These are phyloP conservation scores for Herminia tarsipennalis DNA, from an alignment of 2,888 invertebrate genomes.

Conservation along the genomic window DNA sequence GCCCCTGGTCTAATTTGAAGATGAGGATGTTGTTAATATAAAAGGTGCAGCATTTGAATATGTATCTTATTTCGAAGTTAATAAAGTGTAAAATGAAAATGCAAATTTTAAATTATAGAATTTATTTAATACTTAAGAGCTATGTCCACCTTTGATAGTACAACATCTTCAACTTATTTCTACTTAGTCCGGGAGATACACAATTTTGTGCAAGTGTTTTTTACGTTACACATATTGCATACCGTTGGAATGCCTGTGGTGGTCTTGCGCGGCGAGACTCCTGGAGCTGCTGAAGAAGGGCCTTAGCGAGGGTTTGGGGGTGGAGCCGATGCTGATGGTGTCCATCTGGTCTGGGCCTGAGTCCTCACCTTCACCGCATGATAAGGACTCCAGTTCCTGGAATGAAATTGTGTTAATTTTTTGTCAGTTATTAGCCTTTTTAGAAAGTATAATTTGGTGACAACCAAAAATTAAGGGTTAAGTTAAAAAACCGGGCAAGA, in stretches of 20 bases:
- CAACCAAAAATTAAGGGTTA: not conserved
- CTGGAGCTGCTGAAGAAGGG: slow-evolving; percentile 98
- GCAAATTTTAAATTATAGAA: slow-evolving; percentile 14
- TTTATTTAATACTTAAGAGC: slow-evolving; percentile 24
- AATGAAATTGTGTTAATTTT: no score
- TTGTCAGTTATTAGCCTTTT: no score
- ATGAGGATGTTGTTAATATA: not conserved
- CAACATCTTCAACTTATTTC: slow-evolving; percentile 27
- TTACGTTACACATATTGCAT: slow-evolving; percentile 29
- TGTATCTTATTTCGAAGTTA: not conserved
- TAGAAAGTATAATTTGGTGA: slow-evolving; percentile 8
- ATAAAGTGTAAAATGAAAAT: slow-evolving; percentile 24
- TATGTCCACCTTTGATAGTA: no score
- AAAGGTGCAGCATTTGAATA: not conserved
- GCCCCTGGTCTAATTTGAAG: slow-evolving; percentile 24
- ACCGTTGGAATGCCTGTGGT: slow-evolving; percentile 81
- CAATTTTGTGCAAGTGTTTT: slow-evolving; percentile 18
- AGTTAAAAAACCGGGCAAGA: no score
- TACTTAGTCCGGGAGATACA: slow-evolving; percentile 45
- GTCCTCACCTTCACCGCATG: slow-evolving; percentile 93
- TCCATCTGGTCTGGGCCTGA: slow-evolving; percentile 96
- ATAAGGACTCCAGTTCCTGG: slow-evolving; percentile 97
- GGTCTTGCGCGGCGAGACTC: slow-evolving; percentile 87
- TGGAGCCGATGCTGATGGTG: slow-evolving; percentile 98
- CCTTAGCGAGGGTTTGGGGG: slow-evolving; percentile 97